These are phyloP conservation scores for Fissipunctia ypsillon DNA, from an alignment of 2,888 invertebrate species.

Conservation along the genomic window DNA sequence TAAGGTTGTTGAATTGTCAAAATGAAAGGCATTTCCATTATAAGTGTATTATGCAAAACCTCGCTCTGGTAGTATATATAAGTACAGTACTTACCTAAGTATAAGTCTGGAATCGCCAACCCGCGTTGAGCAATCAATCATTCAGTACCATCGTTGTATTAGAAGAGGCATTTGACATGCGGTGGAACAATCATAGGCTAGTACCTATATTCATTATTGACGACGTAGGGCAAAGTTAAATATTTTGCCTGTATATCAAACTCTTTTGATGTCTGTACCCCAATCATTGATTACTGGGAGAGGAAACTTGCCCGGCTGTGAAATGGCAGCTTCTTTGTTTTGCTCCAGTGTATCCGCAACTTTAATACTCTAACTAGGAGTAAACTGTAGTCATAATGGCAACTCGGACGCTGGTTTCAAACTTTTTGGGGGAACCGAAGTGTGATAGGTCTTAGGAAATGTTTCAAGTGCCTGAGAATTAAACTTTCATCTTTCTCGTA, in stretches of 20 bases:
- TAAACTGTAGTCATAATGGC: constrained; percentile 48
- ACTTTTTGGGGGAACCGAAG: constrained; percentile 51
- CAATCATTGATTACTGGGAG: constrained; percentile 59
- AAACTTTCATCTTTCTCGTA: constrained; percentile 43
- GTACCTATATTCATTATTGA: not conserved
- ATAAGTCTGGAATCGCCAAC: not conserved
- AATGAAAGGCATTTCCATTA: no score
- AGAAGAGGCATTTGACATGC: not conserved
- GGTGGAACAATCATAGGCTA: not conserved
- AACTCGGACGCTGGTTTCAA: constrained; percentile 35
- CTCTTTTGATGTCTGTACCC: constrained; percentile 23
- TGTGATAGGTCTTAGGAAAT: constrained; percentile 48
- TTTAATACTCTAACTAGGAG: constrained; percentile 42
- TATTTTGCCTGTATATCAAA: not conserved
- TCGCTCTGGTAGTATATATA: no score
- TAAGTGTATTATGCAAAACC: no score
- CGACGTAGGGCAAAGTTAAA: not conserved
- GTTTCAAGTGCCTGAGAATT: constrained; percentile 35
- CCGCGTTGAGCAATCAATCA: not conserved
- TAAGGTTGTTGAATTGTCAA: no score
- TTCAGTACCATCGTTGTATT: not conserved
- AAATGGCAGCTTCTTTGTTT: constrained; percentile 56
- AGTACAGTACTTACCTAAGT: no score
- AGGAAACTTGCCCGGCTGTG: constrained; percentile 52
- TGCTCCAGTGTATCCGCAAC: constrained; percentile 39